A percentile compares a stretch with the other conserved stretches of the same genome.
phyloP scores from a whole-genome alignment of 1,140 invertebrate species.

The Drosophila guanche region DNA sequence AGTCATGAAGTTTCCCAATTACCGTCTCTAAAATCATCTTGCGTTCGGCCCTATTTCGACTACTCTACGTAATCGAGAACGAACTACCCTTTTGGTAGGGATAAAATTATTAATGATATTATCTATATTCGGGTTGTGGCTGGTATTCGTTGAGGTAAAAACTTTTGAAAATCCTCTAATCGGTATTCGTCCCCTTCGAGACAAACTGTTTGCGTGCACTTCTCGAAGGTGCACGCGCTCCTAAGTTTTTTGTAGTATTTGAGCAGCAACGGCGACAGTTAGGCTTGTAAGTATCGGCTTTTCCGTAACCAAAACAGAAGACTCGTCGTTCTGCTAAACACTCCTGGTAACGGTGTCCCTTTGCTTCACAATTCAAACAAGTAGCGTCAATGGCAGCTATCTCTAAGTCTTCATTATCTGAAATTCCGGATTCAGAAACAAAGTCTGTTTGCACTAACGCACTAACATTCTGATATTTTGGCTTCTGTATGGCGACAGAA shows the following conservation, averaged over 20 bases:
- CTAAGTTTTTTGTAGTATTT: not conserved
- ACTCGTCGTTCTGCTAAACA: not conserved
- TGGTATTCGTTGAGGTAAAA: no score
- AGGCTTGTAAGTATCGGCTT: not conserved
- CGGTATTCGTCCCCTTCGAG: not conserved
- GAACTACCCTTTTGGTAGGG: not conserved
- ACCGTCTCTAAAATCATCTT: not conserved
- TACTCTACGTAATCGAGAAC: no score
- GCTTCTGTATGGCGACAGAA: no score
- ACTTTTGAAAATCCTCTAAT: not conserved
- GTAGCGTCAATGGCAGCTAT: not conserved
- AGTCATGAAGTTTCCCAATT: not conserved
- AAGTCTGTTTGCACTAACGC: no score
- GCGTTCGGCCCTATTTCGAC: not conserved
- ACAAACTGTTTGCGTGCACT: not conserved
- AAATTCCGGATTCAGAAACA: not conserved
- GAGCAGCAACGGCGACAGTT: no score
- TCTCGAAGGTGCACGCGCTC: not conserved
- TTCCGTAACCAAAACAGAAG: slow-evolving; percentile 1
- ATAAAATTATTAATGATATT: no score
- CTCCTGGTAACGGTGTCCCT: slow-evolving; percentile 2
- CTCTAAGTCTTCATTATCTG: not conserved
- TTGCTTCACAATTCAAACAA: slow-evolving; percentile 15
- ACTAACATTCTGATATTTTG: no score
- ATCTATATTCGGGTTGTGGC: no score